Conservation (phyloP, 2,113 vertebrate genomes). For the Pterocles orientalis region DNA sequence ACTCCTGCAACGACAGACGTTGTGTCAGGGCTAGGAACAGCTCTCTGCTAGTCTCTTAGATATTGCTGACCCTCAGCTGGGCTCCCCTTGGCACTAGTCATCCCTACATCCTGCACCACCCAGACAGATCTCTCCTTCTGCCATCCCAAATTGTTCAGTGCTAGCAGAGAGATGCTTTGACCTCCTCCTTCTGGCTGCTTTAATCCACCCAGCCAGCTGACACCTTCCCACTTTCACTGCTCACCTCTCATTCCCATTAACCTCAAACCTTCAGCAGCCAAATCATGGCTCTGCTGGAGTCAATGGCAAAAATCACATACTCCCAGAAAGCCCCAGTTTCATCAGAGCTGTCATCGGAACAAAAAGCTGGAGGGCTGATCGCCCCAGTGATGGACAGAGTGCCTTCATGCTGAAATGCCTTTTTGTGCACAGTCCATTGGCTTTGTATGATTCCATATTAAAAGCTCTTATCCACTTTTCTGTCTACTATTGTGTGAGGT, state of each 20-base stretch:
- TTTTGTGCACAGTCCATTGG: slow-evolving; percentile 6
- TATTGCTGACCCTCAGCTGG: background rate
- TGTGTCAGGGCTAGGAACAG: background rate
- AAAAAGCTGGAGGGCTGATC: background rate
- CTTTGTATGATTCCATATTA: background rate
- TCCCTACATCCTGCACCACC: background rate
- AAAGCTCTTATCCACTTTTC: slow-evolving; percentile 19
- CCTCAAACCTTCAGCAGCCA: background rate
- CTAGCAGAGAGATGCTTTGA: background rate
- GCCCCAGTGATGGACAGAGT: background rate
- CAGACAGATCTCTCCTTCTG: background rate
- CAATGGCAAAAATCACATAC: background rate
- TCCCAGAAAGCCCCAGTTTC: background rate
- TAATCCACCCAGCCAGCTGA: background rate
- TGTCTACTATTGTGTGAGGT: background rate
- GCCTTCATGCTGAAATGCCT: background rate
- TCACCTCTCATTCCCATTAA: background rate
- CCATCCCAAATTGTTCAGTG: background rate
- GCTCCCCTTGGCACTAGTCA: background rate
- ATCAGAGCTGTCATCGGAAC: background rate
- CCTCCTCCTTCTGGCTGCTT: background rate
- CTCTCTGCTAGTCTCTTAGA: background rate
- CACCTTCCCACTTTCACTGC: background rate
- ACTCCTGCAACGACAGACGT: background rate
- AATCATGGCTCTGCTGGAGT: background rate